Base-by-base conservation (phyloP, 2,888 invertebrate genomes). In the Allolobophora icterica region DNA sequence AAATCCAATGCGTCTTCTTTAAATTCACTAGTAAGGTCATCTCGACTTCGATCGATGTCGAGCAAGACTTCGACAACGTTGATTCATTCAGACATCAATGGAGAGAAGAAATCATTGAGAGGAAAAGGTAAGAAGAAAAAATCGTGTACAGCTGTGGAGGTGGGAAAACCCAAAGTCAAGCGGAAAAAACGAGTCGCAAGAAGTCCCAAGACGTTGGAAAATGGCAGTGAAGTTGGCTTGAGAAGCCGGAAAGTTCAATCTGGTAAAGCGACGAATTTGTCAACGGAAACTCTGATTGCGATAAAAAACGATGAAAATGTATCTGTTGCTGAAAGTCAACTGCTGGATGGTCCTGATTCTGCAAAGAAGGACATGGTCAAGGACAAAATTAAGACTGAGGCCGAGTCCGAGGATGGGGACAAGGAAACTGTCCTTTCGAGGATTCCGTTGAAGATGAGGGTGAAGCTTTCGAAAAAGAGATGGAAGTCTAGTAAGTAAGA, bases 81-180 rank as follows among this genome's bases (percentile, higher is more conserved):
- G 71, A 30, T 71, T 71, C 30, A 13, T 71, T 71, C 71, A n/a
- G 71, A 30, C 71, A n/a, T 71, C 30, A 71, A 71, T n/a, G 71
- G 71, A 71, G 71, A 71, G 71, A 71, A 71, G 71, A 71, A 71
- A 71, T n/a, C 71, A 8, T 11, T 71, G 8, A 71, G n/a, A 71
- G 71, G 71, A 71, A 71, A 71, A 6, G n/a, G n/a, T n/a, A 30
- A n/a, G n/a, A 71, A 71, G n/a, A 71, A n/a, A 71, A n/a, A n/a
- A n/a, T 71, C n/a, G n/a, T 30, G 71, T 71, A 17, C 71, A n/a
- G 30, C n/a, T n/a, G 71, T 71, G 71, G 71, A 71, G 71, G 6
- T 71, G 71, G 71, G 71, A 71, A 71, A 71, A n/a, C 71, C 71
- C n/a, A 71, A n/a, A n/a, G 71, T 71, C 71, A 71, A 71, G 71